These are phyloP conservation scores for Pseudomyrmex dendroicus DNA, from an alignment of 1,140 invertebrate species.

Conservation along the genomic window DNA sequence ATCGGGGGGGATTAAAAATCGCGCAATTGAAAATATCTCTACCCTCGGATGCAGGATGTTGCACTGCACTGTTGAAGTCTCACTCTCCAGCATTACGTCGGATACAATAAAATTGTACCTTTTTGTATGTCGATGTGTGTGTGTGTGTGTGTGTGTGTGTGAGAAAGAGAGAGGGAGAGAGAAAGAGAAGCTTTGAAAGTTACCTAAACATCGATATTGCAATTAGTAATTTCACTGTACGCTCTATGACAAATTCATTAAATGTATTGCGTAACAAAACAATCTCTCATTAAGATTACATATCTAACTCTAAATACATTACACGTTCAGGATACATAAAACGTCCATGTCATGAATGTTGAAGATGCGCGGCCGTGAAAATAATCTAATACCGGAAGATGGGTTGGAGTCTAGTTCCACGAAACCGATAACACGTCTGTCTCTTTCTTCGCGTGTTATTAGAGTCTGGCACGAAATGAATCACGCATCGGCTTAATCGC, in stretches of 20 bases:
- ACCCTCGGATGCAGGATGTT: neutral
- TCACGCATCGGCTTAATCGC: constrained; percentile 68
- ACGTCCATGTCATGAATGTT: neutral
- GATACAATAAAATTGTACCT: neutral
- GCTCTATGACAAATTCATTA: neutral
- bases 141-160: too few relatives aligned
- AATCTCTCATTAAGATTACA: neutral
- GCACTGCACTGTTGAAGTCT: neutral
- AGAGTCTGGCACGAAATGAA: constrained; percentile 60
- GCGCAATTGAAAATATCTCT: constrained; percentile 26
- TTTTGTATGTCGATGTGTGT: neutral
- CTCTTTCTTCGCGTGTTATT: constrained; percentile 54
- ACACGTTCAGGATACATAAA: neutral
- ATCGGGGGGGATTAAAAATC: constrained; percentile 57
- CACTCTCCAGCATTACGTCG: neutral
- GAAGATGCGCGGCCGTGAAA: constrained; percentile 21
- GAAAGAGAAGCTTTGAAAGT: neutral
- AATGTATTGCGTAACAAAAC: neutral
- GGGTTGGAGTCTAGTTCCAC: constrained; percentile 10
- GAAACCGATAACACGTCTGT: constrained; percentile 51
- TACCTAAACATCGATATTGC: neutral
- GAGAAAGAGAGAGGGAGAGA: neutral
- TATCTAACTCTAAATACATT: constrained; percentile 10
- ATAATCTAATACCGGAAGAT: constrained; percentile 39
- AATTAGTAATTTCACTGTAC: neutral